Evolutionary conservation across 2,888 invertebrate genomes (phyloP), one percentile per base, ranked within the genome.

Genomic region (Apamea monoglypha): DNA sequence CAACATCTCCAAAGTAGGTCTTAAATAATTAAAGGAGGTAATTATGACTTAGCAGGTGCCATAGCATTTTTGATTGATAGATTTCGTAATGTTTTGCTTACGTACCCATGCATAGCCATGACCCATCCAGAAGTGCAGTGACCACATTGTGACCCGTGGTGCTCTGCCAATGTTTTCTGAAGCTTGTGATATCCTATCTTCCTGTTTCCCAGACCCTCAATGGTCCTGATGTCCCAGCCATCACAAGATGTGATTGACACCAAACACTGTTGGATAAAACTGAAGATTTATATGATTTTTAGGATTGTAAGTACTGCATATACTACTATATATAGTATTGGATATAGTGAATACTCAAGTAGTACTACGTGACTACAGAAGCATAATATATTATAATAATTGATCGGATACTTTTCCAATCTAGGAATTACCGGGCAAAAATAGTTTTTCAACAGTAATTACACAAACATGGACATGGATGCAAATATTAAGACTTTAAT

Each of bases 171-270:
- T 0, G 96, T 94, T 72, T 95, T 94, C 90, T 98, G 98, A 25
- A 98, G 94, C 0, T 96, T 94, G 88, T 98, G 97, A 91, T 98
- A 98, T 0, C 98, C 98, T 5, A 93, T 94, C 78, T 94, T 94
- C 74, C 96, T 95, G 90, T 97, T 97, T 5, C 98, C 98, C n/a
- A 98, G 92, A 0, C 97, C 98, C 92, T 98, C 98, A n/a, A 98
- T 94, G 0, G 98, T 98, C 40, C 97, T 97, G 56, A 98, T 97
- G 71, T 97, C 97, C 98, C 98, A 98, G 47, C 97, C 96, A 56
- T 96, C 94, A 77, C 97, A 97, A 1, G 97, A 96, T 8, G 96
- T 94, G 21, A 97, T 93, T 0, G 97, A 95, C 1, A 97, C 96
- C 79, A 97, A 91, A 85, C 97, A 97, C 97, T 97, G 86, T 74